Percentiles rank a stretch among this genome's conserved stretches.
Evolutionary conservation across 1,140 invertebrate species (phyloP).

Genomic region (Drosophila yakuba): DNA sequence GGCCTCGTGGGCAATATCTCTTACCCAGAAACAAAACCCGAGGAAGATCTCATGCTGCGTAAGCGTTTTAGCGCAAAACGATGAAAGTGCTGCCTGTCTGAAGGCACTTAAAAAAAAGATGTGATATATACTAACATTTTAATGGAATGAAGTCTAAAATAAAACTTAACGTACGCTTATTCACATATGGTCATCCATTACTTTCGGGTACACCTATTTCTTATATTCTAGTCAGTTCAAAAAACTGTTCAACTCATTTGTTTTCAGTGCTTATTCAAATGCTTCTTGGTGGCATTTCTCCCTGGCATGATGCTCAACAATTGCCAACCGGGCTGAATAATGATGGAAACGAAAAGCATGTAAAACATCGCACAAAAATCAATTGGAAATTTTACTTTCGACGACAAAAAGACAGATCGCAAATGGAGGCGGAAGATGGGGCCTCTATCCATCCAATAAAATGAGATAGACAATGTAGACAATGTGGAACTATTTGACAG

Average conservation of each 20-base stretch:
- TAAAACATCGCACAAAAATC: constrained; percentile 76
- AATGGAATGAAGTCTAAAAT: not conserved
- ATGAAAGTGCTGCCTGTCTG: constrained; percentile 65
- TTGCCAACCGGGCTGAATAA: constrained; percentile 70
- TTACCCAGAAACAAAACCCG: constrained; percentile 43
- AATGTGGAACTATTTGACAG: constrained; percentile 73
- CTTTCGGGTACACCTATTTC: no score
- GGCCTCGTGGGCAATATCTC: constrained; percentile 23
- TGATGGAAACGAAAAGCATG: constrained; percentile 78
- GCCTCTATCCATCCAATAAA: constrained; percentile 5
- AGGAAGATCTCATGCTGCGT: constrained; percentile 73
- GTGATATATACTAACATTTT: not conserved
- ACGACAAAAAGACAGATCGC: constrained; percentile 61
- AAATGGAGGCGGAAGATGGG: constrained; percentile 44
- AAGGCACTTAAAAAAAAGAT: constrained; percentile 10
- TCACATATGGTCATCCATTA: no score
- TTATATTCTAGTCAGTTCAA: not conserved
- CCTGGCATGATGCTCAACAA: constrained; percentile 71
- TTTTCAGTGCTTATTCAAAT: not conserved
- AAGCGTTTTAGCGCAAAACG: constrained; percentile 57
- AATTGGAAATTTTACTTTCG: constrained; percentile 82
- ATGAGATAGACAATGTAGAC: constrained; percentile 35
- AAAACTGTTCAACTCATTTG: not conserved
- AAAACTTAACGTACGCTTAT: not conserved
- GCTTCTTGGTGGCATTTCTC: constrained; percentile 65